Percentiles rank a stretch among this genome's conserved stretches.
Evolutionary conservation across 2,888 invertebrate genomes (phyloP).

Genomic region (Tribolium freemani): DNA sequence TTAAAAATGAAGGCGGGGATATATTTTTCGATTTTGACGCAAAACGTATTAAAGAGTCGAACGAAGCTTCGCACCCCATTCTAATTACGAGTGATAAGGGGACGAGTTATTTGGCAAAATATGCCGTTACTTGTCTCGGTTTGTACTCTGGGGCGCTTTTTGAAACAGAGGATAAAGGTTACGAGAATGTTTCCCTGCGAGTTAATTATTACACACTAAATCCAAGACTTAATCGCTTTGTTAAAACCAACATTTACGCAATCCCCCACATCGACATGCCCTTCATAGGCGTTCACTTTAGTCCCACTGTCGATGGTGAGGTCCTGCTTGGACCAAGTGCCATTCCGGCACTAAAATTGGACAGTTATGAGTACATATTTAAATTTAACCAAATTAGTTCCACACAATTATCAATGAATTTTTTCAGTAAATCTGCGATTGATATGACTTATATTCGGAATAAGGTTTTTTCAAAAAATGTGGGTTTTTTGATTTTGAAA

Average conservation of each 20-base stretch:
- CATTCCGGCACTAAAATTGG: slow-evolving; percentile 89
- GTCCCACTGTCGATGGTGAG: slow-evolving; percentile 90
- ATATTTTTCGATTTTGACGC: slow-evolving; percentile 83
- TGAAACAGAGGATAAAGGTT: slow-evolving; percentile 73
- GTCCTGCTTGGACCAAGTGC: slow-evolving; percentile 97
- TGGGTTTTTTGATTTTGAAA: slow-evolving; percentile 84
- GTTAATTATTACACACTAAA: slow-evolving; percentile 91
- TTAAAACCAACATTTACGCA: slow-evolving; percentile 94
- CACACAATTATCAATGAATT: background rate
- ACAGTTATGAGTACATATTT: slow-evolving; percentile 79
- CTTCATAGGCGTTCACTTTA: slow-evolving; percentile 95
- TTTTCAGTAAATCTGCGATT: slow-evolving; percentile 69
- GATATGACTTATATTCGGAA: slow-evolving; percentile 78
- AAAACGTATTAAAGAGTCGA: slow-evolving; percentile 45
- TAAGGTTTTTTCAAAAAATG: slow-evolving; percentile 77
- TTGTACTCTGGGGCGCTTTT: slow-evolving; percentile 91
- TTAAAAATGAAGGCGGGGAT: slow-evolving; percentile 80
- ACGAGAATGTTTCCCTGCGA: slow-evolving; percentile 77
- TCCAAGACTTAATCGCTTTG: slow-evolving; percentile 53
- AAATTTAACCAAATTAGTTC: too few relatives aligned
- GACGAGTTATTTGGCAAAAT: slow-evolving; percentile 74
- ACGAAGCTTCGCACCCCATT: slow-evolving; percentile 61
- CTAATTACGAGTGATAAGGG: slow-evolving; percentile 61
- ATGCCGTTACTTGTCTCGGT: slow-evolving; percentile 92
- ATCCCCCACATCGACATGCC: slow-evolving; percentile 97